These are phyloP conservation scores for Suricata suricatta DNA, from an alignment of 2,113 vertebrate genomes.

Conservation along the genomic window DNA sequence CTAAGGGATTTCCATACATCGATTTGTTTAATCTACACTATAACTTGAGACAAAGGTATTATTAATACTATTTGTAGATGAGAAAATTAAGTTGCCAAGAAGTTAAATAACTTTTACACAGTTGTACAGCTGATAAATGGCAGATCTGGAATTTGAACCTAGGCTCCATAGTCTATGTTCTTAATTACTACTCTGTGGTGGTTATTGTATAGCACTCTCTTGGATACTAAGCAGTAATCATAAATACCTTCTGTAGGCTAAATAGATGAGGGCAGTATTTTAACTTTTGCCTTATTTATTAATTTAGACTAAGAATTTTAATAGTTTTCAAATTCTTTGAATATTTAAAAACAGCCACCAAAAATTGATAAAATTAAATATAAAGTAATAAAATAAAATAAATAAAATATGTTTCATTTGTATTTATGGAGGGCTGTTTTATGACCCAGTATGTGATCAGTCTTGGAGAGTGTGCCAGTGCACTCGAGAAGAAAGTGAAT, in stretches of 20 bases:
- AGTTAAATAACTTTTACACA: neutral
- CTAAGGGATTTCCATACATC: neutral
- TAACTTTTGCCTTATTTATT: neutral
- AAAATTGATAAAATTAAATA: neutral
- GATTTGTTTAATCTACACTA: neutral
- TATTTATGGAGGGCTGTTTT: too few species aligned
- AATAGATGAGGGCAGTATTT: neutral
- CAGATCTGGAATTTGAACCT: neutral
- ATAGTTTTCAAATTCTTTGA: neutral
- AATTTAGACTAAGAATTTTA: neutral
- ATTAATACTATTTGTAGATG: neutral
- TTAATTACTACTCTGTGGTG: neutral
- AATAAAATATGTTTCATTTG: neutral
- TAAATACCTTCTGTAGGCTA: neutral
- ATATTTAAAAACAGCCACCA: neutral
- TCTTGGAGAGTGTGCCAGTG: too few species aligned
- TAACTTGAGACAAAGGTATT: neutral
- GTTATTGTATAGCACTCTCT: neutral
- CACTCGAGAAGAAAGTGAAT: too few species aligned
- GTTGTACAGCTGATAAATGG: neutral
- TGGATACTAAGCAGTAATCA: neutral
- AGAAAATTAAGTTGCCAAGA: neutral
- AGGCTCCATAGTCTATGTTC: neutral
- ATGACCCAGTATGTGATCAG: too few species aligned
- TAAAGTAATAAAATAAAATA: neutral